A percentile compares a stretch with the other conserved stretches of the same genome.
These are phyloP conservation scores for Taxidea taxus DNA, from an alignment of 2,113 vertebrate genomes.

Conservation along the genomic window DNA sequence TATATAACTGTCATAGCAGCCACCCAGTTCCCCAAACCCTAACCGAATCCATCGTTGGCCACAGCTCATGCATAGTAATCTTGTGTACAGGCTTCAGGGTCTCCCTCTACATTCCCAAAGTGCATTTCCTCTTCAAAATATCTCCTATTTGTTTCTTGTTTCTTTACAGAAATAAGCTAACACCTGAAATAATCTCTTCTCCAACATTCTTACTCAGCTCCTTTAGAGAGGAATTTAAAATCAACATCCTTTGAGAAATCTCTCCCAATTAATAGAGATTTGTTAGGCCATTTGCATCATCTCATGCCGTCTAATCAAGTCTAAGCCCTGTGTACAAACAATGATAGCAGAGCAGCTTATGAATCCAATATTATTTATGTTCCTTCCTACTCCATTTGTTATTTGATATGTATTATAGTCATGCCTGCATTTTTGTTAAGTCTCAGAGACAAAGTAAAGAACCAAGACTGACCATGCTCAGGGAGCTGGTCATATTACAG, in stretches of 20 bases:
- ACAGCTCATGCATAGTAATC: not conserved
- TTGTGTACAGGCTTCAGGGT: not conserved
- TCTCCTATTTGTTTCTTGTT: not conserved
- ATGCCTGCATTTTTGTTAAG: slow-evolving; percentile 53
- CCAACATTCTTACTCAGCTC: slow-evolving; percentile 36
- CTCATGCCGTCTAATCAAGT: slow-evolving; percentile 58
- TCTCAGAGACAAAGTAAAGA: slow-evolving; percentile 50
- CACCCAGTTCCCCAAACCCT: not conserved
- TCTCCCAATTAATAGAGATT: slow-evolving; percentile 76
- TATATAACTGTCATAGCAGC: not conserved
- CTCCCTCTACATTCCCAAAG: not conserved
- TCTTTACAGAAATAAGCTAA: slow-evolving; percentile 20
- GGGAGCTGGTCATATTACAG: slow-evolving; percentile 8
- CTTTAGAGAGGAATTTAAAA: slow-evolving; percentile 55
- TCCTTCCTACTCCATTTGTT: slow-evolving; percentile 49
- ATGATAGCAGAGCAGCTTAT: slow-evolving; percentile 42
- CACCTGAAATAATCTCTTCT: not conserved
- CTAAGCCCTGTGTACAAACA: slow-evolving; percentile 67
- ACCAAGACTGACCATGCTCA: slow-evolving; percentile 30
- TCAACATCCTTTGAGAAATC: slow-evolving; percentile 69
- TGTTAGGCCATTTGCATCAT: slow-evolving; percentile 72
- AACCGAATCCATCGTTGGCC: not conserved
- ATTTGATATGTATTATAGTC: slow-evolving; percentile 53
- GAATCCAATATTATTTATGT: slow-evolving; percentile 65
- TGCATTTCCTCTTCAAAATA: not conserved